Evolutionary conservation across 2,888 invertebrate species (phyloP), one percentile per base, ranked within the genome.

Genomic region (Eristalis arbustorum): DNA sequence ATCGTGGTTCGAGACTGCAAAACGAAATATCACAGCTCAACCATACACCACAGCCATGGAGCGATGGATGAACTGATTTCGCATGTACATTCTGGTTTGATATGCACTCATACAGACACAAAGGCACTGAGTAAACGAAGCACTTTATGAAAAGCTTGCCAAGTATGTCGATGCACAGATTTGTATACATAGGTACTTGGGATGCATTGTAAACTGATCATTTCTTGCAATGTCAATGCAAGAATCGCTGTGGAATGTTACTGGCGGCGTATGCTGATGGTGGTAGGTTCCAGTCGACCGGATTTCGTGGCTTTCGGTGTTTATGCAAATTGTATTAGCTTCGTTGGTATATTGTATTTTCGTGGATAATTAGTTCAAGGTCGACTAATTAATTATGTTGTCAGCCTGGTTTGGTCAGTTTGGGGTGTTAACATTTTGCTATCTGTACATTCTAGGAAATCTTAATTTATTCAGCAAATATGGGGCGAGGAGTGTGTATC

Each of bases 201-300:
- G 22, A 31, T 18, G 56, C 56, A 64, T 10, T 68, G 84, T 73
- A 81, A 77, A 56, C 31, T 25, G 59, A 81, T 77, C 40, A 40
- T 76, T 64, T 66, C 56, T 37, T 34, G 66, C 85, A 82, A 85
- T 85, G 85, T 82, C 82, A 82, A 74, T 82, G 85, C 73, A 77
- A 81, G 59, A 63, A 74, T 18, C 62, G 42, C 42, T 72, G 62
- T 72, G 59, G 63, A 77, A 49, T 40, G 37, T 66, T 31, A 13
- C 11, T 37, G 2, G 49, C 10, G 59, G 49, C 28, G 72, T 49
- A 61, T n/a, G 42, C n/a, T 42, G 6, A 18, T n/a, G 42, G 42
- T 42, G 18, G 42, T n/a, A 42, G n/a, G 6, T 42, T 18, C n/a
- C 49, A 18, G 49, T 49, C 18, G 49, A 49, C 49, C 8, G 49